Evolutionary conservation across 2,113 vertebrate species (phyloP).

Genomic region (Corydoras sp.): DNA sequence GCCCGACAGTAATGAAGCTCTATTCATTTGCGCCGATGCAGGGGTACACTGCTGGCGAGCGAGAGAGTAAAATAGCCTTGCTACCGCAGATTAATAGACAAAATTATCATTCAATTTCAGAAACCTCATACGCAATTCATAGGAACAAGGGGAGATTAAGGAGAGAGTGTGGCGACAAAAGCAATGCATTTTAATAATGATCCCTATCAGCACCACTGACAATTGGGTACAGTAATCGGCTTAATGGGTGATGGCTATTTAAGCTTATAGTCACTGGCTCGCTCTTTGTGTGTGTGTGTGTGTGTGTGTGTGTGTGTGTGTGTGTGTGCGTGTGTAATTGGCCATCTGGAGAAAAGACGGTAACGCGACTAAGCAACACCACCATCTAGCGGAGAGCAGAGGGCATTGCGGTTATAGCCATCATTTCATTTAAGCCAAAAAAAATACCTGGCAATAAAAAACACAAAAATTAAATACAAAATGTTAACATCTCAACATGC

Average conservation of each 20-base stretch:
- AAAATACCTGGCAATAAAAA: too few relatives aligned
- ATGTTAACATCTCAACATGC: too few relatives aligned
- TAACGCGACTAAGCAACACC: slow-evolving; percentile 43
- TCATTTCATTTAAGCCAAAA: too few relatives aligned
- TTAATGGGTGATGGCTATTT: slow-evolving; percentile 86
- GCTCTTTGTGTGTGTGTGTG: slow-evolving; percentile 34
- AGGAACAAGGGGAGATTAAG: slow-evolving; percentile 93
- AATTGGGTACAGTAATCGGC: slow-evolving; percentile 76
- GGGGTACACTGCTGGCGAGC: slow-evolving; percentile 71
- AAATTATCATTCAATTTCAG: slow-evolving; percentile 99
- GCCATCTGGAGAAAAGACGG: slow-evolving; percentile 20
- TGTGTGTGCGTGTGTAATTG: slow-evolving; percentile 28
- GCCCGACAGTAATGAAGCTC: slow-evolving; percentile 94
- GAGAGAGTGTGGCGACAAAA: slow-evolving; percentile 84
- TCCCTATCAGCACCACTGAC: slow-evolving; percentile 64
- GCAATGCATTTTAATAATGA: slow-evolving; percentile 83
- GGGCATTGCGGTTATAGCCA: too few relatives aligned
- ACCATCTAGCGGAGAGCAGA: slow-evolving; percentile 39
- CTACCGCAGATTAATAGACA: slow-evolving; percentile 96
- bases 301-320: slow-evolving; percentile 19
- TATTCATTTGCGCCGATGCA: slow-evolving; percentile 81
- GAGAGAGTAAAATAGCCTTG: slow-evolving; percentile 88
- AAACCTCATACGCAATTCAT: slow-evolving; percentile 95
- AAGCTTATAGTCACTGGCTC: slow-evolving; percentile 59
- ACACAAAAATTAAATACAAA: too few relatives aligned